phyloP scores from a whole-genome alignment of 2,113 vertebrate species.

The Hassar affinis region DNA sequence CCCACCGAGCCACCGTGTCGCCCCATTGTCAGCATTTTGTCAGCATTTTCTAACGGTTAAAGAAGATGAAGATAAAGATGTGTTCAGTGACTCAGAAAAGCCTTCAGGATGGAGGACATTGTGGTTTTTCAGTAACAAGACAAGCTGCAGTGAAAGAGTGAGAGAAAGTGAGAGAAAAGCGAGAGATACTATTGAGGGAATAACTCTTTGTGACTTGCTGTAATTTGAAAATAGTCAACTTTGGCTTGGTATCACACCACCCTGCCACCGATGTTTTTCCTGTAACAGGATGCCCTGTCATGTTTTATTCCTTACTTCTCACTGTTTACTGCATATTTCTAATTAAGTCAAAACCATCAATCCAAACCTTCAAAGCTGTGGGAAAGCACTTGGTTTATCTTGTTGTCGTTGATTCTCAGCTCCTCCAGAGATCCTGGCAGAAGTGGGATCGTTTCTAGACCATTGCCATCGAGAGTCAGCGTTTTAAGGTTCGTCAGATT shows the following conservation, averaged over 20 bases:
- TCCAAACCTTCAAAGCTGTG: constrained; percentile 70
- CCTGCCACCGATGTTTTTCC: not conserved
- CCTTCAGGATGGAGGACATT: not conserved
- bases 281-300: not conserved
- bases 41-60: no score
- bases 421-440: constrained; percentile 74
- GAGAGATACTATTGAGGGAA: not conserved
- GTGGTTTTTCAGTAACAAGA: not conserved
- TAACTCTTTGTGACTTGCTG: not conserved
- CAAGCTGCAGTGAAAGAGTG: not conserved
- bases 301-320: not conserved
- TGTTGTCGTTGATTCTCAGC: constrained; percentile 74
- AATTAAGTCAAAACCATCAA: not conserved
- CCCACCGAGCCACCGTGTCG: no score
- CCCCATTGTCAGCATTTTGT: no score
- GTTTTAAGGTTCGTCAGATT: constrained; percentile 68
- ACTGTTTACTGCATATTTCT: not conserved
- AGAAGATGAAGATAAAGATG: no score
- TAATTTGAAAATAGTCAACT: not conserved
- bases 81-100: not conserved
- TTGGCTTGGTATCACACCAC: not conserved
- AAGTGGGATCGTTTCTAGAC: constrained; percentile 64
- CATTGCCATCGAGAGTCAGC: constrained; percentile 74
- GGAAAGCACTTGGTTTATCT: constrained; percentile 61
- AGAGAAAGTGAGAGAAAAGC: no score